Percentiles rank a stretch among this genome's conserved stretches.
These are phyloP conservation scores for Brevipalpus yothersi DNA, from an alignment of 1,140 invertebrate genomes.

Conservation along the genomic window DNA sequence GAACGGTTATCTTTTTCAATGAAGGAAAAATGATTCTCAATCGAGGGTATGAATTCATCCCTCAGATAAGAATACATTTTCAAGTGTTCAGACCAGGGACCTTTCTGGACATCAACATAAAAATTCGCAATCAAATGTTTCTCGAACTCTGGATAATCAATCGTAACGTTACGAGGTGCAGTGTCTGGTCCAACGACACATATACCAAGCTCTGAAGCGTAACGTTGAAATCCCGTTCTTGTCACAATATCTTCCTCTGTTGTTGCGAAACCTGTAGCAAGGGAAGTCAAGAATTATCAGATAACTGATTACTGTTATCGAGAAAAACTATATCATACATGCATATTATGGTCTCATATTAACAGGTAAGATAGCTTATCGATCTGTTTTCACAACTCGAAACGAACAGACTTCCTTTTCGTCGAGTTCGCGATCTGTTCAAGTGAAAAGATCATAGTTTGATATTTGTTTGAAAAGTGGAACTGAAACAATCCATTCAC, in stretches of 20 bases:
- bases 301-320: constrained; percentile 15
- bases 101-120: constrained; percentile 71
- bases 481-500: no score
- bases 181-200: constrained; percentile 82
- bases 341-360: no score
- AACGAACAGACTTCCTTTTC: no score
- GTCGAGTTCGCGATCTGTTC: no score
- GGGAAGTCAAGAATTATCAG: constrained; percentile 58
- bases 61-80: constrained; percentile 93
- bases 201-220: constrained; percentile 51
- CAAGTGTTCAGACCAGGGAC: constrained; percentile 81
- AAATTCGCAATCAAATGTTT: constrained; percentile 89
- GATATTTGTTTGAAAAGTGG: no score
- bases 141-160: constrained; percentile 46
- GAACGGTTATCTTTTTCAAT: constrained; percentile 2
- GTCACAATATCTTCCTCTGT: constrained; percentile 88
- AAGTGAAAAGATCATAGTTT: no score
- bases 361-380: no score
- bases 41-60: constrained; percentile 26
- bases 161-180: constrained; percentile 60
- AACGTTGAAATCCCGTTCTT: constrained; percentile 74
- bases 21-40: constrained; percentile 10
- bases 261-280: constrained; percentile 77
- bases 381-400: no score
- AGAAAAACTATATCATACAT: no score